Conservation (phyloP, 2,797 vertebrate species). For the Bovichtus diacanthus region DNA sequence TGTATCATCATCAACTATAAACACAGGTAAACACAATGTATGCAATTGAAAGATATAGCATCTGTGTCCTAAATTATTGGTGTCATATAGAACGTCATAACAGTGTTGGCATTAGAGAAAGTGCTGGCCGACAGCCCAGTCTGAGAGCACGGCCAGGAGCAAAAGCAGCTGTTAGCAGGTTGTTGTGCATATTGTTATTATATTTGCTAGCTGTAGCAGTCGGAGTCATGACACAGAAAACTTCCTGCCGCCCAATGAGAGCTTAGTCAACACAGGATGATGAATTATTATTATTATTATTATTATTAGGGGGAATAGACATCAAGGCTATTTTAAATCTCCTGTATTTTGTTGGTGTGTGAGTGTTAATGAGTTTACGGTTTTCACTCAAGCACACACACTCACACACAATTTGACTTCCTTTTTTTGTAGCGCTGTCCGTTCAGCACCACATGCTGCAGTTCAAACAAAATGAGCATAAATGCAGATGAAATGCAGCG, state of each 20-base stretch:
- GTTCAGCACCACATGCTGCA: conserved; percentile 10
- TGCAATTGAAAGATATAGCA: background rate
- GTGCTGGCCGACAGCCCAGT: conserved; percentile 33
- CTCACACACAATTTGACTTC: background rate
- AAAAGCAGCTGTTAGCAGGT: conserved; percentile 53
- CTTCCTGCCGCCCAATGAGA: conserved; percentile 42
- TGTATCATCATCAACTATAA: conserved; percentile 4
- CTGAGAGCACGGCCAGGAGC: conserved; percentile 28
- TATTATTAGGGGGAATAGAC: conserved; percentile 46
- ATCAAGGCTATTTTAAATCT: conserved; percentile 15
- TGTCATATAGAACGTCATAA: conserved; percentile 15
- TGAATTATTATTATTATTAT: too few species aligned
- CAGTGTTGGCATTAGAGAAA: conserved; percentile 23
- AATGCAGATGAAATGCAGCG: background rate
- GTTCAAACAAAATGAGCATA: conserved; percentile 4
- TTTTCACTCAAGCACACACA: background rate
- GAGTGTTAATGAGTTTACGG: conserved; percentile 52
- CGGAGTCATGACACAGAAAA: conserved; percentile 41
- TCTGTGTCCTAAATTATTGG: conserved; percentile 7
- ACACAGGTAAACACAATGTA: background rate
- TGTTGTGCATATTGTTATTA: conserved; percentile 42
- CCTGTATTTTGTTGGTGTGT: conserved; percentile 26
- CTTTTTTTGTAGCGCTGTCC: background rate
- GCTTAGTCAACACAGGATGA: conserved; percentile 62
- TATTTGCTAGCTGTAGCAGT: conserved; percentile 39